Evolutionary conservation across 2,113 vertebrate genomes (phyloP).

Genomic region (Tauraco erythrolophus): DNA sequence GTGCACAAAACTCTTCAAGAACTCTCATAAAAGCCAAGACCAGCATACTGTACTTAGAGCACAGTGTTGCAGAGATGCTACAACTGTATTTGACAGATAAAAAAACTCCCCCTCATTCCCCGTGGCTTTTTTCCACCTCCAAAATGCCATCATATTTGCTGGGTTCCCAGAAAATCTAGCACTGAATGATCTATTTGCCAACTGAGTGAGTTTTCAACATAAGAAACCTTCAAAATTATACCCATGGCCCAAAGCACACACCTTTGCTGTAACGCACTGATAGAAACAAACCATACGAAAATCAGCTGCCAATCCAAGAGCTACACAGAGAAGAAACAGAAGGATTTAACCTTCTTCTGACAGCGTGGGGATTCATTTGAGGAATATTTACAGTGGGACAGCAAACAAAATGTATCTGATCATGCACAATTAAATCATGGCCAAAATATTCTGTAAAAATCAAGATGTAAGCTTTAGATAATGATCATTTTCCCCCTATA

Average conservation of each 20-base stretch:
- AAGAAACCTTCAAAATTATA: background rate
- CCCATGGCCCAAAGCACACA: background rate
- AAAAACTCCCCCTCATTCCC: background rate
- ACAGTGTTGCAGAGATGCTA: constrained; percentile 26
- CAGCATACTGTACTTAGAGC: constrained; percentile 6
- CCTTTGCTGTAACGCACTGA: background rate
- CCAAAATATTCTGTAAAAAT: background rate
- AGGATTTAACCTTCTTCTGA: background rate
- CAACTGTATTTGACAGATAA: constrained; percentile 31
- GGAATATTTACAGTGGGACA: background rate
- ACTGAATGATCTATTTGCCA: constrained; percentile 1
- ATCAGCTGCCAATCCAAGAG: background rate
- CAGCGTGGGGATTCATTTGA: background rate
- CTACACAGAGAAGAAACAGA: background rate
- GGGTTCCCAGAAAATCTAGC: constrained; percentile 24
- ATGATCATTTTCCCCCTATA: background rate
- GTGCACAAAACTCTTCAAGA: constrained; percentile 53
- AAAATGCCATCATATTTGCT: constrained; percentile 20
- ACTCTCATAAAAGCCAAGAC: constrained; percentile 27
- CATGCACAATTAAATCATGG: background rate
- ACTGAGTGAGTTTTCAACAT: background rate
- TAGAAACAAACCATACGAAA: background rate
- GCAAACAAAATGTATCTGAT: background rate
- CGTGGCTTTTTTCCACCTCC: background rate
- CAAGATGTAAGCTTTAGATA: background rate